Evolutionary conservation across 1,140 invertebrate genomes (phyloP), one percentile per base, ranked within the genome.

Genomic region (Cherax quadricarinatus): DNA sequence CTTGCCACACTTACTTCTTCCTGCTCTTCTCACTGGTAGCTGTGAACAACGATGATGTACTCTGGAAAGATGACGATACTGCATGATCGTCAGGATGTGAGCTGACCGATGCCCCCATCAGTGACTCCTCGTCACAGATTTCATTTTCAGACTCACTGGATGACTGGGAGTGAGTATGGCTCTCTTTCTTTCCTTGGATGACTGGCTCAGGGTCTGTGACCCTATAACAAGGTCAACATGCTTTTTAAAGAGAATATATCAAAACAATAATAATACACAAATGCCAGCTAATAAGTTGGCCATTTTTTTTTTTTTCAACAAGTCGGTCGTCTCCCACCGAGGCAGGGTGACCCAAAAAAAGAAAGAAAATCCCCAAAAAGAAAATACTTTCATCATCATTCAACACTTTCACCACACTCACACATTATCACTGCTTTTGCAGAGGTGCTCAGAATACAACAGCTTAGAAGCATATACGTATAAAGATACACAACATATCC

Each of bases 1-100:
- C 30, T 41, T 41, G 30, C 30, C 30, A 53, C 10, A 91, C 90
- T 87, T 60, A 91, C 90, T 91, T 91, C 78, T 91, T 91, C 62
- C 90, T 80, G 85, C 84, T 86, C 57, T 51, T 48, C 12, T 91
- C 90, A 24, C 90, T 91, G 48, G 90, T 73, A 12, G 90, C 53
- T n/a, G 90, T 91, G 78, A 62, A 86, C 41, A 91, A 41, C 14
- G 90, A 91, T 73, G 90, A 91, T 49, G 49, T 30, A 51, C 89
- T 91, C 21, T 80, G 89, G 60, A 86, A 91, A 49, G 85, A 81
- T 41, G 84, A 86, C 12, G 78, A 9, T 4, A 18, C 41, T 48
- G 24, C 73, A 51, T 81, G 70, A 75, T 75, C 70, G 6, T 75
- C 90, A 10, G 73, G 81, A 75, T 91, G 90, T 6, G 90, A 91